These are phyloP conservation scores for Pteronura brasiliensis DNA, from an alignment of 2,113 vertebrate genomes.

Conservation along the genomic window DNA sequence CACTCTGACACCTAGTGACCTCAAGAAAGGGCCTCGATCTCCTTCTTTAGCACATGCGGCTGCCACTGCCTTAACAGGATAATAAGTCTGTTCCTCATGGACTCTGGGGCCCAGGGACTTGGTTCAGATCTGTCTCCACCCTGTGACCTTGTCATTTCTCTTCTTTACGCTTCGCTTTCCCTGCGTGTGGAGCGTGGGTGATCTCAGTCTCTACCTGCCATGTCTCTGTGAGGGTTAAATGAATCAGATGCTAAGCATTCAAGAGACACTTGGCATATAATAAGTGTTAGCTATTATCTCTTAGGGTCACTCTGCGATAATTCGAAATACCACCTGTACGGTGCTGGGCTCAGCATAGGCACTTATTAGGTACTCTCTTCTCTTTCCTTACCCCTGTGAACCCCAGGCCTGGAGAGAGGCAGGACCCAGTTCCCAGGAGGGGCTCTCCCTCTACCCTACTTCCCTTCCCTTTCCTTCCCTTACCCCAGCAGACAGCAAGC, in stretches of 20 bases:
- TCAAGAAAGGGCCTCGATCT: neutral
- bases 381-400: neutral
- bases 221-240: neutral
- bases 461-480: too few relatives aligned
- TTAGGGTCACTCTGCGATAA: neutral
- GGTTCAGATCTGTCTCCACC: neutral
- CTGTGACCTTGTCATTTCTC: neutral
- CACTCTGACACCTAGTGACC: neutral
- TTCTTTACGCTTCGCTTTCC: neutral
- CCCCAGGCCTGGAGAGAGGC: neutral
- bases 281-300: neutral
- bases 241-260: neutral
- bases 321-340: neutral
- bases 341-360: neutral
- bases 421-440: neutral
- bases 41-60: neutral
- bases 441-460: too few relatives aligned
- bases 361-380: neutral
- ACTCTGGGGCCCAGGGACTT: neutral
- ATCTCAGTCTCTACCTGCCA: neutral
- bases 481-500: neutral
- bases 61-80: neutral
- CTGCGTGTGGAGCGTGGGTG: neutral
- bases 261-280: neutral
- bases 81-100: neutral